Base-by-base conservation (phyloP, 2,797 vertebrate genomes). In the Margarornis squamiger region DNA sequence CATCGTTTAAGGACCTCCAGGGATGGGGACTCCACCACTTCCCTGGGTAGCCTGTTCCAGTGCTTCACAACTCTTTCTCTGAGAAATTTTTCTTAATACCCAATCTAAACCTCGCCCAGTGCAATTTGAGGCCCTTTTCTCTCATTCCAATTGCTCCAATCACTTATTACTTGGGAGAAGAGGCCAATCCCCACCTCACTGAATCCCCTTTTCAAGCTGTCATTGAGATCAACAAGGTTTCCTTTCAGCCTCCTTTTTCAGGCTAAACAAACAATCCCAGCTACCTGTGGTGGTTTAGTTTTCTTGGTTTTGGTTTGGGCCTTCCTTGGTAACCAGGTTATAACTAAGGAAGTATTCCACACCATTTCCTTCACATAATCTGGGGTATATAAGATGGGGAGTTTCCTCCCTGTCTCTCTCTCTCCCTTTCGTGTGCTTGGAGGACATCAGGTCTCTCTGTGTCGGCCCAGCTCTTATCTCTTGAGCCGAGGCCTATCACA, bases 101-200 rank as follows among this genome's bases (percentile, higher is more conserved):
- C 34, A 32, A 24, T 46, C 52, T 41, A 23, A 84, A 61, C 19
- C 15, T 85, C 12, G 3, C 27, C 45, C 1, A 6, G 34, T 4
- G 2, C 21, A 39, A 27, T 32, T 12, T 34, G 26, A 78, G 58
- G 14, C 11, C 26, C 26, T 48, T 54, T 59, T 20, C 16, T 57
- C 20, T 38, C 34, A 41, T n/a, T n/a, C 58, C 52, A 46, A 18
- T 46, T 17, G 12, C 32, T 65, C 63, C 29, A 77, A 45, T 58
- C n/a, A 22, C 38, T 58, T 41, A 8, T 46, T 59, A 54, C 15
- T 9, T 17, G 22, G 19, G 36, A 52, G 39, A 66, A 78, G 8
- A 52, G 26, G 34, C 30, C 13, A 46, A 59, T 2, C 7, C n/a
- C 6, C 1, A 0, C 5, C 30, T 54, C 52, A 54, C 11, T 41